Conservation (phyloP, 2,888 invertebrate genomes). For the Erebia ligea region DNA sequence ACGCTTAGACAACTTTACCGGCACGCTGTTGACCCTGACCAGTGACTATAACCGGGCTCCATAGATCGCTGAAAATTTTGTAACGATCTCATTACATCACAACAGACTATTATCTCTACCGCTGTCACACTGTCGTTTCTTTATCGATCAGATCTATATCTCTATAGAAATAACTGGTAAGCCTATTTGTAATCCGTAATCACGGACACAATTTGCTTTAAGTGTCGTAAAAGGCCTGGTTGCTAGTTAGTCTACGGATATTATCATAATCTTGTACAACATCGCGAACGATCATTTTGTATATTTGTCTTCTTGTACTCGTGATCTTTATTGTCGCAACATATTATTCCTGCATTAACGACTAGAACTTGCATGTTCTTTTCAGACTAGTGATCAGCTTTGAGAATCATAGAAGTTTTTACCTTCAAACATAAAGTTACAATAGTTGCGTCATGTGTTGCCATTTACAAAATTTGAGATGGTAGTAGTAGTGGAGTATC, state of each 20-base stretch:
- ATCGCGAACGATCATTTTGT: constrained; percentile 11
- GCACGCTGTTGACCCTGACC: constrained; percentile 38
- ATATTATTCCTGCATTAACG: background rate
- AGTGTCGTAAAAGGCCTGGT: constrained; percentile 31
- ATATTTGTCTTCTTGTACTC: constrained; percentile 10
- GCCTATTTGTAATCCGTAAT: constrained; percentile 34
- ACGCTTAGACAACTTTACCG: constrained; percentile 34
- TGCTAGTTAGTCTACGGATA: constrained; percentile 9
- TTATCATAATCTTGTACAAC: constrained; percentile 22
- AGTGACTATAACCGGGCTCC: constrained; percentile 26
- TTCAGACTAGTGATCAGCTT: too few relatives aligned
- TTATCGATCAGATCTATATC: constrained; percentile 34
- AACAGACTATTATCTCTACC: constrained; percentile 28
- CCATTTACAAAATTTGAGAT: too few relatives aligned
- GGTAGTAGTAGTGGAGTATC: too few relatives aligned
- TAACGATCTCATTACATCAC: constrained; percentile 38
- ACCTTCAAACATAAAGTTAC: too few relatives aligned
- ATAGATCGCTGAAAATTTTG: constrained; percentile 35
- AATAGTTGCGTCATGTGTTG: too few relatives aligned
- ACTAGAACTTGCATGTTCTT: too few relatives aligned
- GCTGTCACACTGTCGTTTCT: constrained; percentile 28
- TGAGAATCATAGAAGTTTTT: too few relatives aligned
- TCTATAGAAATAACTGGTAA: constrained; percentile 29
- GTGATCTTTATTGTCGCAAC: background rate
- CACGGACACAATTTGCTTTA: constrained; percentile 33